Base-by-base conservation (phyloP, 2,797 vertebrate species). In the Sebastes aleutianus region DNA sequence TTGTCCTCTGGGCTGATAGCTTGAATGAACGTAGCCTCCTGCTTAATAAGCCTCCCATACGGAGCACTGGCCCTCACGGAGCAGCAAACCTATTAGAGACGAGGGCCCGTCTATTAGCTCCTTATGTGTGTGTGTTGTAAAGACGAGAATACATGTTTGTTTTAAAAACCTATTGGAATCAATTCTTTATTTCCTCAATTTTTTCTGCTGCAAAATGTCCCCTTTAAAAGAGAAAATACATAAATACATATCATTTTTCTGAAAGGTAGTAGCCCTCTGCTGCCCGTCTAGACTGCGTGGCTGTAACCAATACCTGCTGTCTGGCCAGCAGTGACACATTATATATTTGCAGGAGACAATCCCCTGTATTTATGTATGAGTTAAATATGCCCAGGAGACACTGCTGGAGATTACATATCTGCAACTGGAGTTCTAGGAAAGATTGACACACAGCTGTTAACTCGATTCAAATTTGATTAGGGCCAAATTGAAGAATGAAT, bases 301-400 rank as follows among this genome's bases (percentile, higher is more conserved):
- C 87, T 92, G 94, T 92, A 95, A 95, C 91, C 86, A 92, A 95
- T 93, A 93, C 92, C 84, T 88, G 85, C 91, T 76, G 92, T 94
- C 93, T 94, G 94, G 93, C 86, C 78, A 88, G 86, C 83, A 84
- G 93, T 95, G 95, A 95, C 92, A 94, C 92, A 86, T 93, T 90
- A 93, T 95, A 94, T 95, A 95, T 95, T 93, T 95, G 76, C 85
- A 88, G 86, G 87, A 95, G 95, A 95, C 95, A 95, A 95, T 96
- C 93, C 87, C 86, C 88, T 93, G 93, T 96, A 94, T 96, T 95
- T 95, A 95, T 95, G 92, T 93, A 89, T 68, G 86, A 94, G 89
- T 95, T 94, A 95, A 95, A 95, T 92, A 95, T 95, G 83, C 95
- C 94, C 95, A 80, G 27, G 93, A 92, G 95, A 95, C 88, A 85